Conservation (phyloP, 2,113 vertebrate species). For the Phalacrocorax pelagicus region DNA sequence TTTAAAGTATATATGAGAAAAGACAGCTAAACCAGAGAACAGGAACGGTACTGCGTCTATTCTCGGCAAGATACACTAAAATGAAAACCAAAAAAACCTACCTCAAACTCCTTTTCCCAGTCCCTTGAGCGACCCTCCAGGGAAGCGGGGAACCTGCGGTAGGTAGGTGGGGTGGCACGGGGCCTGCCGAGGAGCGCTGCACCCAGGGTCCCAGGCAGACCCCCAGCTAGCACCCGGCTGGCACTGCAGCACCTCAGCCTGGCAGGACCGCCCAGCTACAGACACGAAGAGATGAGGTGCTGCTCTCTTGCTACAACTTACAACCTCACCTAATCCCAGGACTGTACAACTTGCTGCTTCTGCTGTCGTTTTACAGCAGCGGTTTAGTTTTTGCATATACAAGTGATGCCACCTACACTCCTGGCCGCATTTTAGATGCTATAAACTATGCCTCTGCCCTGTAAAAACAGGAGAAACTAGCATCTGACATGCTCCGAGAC, state of each 20-base stretch:
- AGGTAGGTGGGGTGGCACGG: background rate
- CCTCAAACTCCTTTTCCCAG: background rate
- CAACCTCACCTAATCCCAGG: background rate
- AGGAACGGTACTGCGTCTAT: fast-evolving
- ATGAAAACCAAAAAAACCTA: background rate
- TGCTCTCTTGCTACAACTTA: background rate
- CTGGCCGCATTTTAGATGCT: background rate
- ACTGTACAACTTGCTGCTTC: fast-evolving
- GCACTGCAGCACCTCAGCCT: background rate
- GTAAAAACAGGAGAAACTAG: background rate
- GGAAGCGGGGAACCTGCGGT: background rate
- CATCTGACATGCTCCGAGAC: background rate
- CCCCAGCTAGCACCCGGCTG: background rate
- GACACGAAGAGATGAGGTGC: background rate
- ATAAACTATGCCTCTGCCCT: background rate
- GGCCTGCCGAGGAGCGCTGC: background rate
- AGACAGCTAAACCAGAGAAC: background rate
- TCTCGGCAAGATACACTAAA: background rate
- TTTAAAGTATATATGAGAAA: background rate
- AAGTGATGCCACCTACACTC: background rate
- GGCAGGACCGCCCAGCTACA: background rate
- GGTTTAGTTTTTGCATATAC: background rate
- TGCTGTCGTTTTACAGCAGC: background rate
- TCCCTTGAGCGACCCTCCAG: background rate
- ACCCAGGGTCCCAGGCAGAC: background rate